Percentiles rank a stretch among this genome's conserved stretches.
phyloP scores from a whole-genome alignment of 2,888 invertebrate genomes.

The Caenorhabditis japonica region DNA sequence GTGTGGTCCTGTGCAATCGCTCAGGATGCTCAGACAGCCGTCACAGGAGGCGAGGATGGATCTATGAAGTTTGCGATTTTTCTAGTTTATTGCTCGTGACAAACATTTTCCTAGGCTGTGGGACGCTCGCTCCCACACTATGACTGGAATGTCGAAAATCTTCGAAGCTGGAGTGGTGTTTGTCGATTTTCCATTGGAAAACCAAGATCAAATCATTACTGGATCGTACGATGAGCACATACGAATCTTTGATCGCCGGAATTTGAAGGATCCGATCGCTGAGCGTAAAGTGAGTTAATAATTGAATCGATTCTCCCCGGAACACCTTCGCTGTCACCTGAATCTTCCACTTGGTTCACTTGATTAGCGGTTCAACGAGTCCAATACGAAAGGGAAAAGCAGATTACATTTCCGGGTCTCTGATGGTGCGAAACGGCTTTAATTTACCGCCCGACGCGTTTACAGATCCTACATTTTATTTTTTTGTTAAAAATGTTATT shows the following conservation, averaged over 20 bases:
- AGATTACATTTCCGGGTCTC: background rate
- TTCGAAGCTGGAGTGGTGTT: slow-evolving; percentile 63
- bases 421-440: slow-evolving; percentile 24
- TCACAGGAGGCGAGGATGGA: slow-evolving; percentile 58
- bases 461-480: slow-evolving; percentile 11
- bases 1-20: slow-evolving; percentile 58
- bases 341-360: no score
- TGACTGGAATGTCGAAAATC: slow-evolving; percentile 27
- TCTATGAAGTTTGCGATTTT: slow-evolving; percentile 36
- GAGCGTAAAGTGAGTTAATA: slow-evolving; percentile 50
- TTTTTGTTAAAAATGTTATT: no score
- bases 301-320: no score
- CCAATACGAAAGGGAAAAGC: slow-evolving; percentile 2
- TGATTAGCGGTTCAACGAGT: slow-evolving; percentile 23
- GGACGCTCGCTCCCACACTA: slow-evolving; percentile 44
- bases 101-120: slow-evolving; percentile 33
- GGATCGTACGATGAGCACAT: slow-evolving; percentile 61
- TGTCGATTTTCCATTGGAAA: slow-evolving; percentile 33
- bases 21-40: slow-evolving; percentile 14
- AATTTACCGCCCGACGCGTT: slow-evolving; percentile 30
- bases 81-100: no score
- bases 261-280: slow-evolving; percentile 30
- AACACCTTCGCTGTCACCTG: no score
- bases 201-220: slow-evolving; percentile 48
- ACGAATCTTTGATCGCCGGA: slow-evolving; percentile 54